Conservation (phyloP, 2,113 vertebrate genomes). For the Motacilla tschutschensis region DNA sequence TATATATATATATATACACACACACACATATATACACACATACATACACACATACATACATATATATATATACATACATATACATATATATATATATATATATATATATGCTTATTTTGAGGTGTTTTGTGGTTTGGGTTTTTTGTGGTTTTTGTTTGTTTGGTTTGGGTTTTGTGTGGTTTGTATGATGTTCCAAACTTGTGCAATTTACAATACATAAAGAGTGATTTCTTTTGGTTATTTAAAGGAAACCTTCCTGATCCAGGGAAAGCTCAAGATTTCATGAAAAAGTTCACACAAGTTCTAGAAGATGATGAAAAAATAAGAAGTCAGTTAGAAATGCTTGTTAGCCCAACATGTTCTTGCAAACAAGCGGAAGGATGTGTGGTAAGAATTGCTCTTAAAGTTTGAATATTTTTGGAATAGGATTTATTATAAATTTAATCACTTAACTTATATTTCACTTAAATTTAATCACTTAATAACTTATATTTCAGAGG, state of each 20-base stretch:
- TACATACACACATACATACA: too few species aligned
- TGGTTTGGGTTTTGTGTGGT: background rate
- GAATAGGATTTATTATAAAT: conserved; percentile 7
- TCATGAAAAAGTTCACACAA: conserved; percentile 97
- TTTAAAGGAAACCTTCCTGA: conserved; percentile 91
- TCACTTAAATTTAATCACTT: conserved; percentile 42
- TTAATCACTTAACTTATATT: conserved; percentile 49
- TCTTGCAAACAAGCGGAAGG: conserved; percentile 85
- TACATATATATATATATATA: background rate
- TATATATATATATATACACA: background rate
- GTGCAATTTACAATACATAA: background rate
- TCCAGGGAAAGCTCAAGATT: conserved; percentile 97
- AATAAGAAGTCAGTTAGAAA: conserved; percentile 85
- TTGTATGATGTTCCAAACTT: background rate
- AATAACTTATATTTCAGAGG: conserved; percentile 72
- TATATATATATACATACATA: background rate
- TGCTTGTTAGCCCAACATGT: conserved; percentile 81
- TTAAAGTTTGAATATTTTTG: background rate
- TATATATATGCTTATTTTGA: background rate
- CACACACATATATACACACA: too few species aligned
- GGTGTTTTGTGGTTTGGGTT: background rate
- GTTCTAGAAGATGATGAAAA: conserved; percentile 95
- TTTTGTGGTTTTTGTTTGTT: background rate
- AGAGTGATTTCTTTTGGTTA: conserved; percentile 22
- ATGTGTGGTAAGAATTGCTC: conserved; percentile 79